Conservation (phyloP, 1,140 invertebrate species). For the Sminthurinus signatus region DNA sequence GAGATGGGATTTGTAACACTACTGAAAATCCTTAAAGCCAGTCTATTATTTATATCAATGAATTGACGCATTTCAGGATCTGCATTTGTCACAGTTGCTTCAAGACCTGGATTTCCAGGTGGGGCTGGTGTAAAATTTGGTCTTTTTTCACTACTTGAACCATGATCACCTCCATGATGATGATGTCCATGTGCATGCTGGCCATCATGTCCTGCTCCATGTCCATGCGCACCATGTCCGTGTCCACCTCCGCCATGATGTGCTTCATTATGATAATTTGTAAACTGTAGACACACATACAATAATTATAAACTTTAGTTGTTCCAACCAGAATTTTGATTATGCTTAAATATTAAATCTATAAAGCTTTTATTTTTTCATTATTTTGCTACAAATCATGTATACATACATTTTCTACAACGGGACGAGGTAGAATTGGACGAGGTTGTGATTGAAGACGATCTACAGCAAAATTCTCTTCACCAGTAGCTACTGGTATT, state of each 20-base stretch:
- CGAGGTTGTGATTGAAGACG: conserved; percentile 5
- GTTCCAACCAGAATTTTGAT: too few relatives aligned
- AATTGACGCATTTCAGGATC: conserved; percentile 62
- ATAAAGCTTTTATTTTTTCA: too few relatives aligned
- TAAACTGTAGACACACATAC: too few relatives aligned
- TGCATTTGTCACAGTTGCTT: conserved; percentile 62
- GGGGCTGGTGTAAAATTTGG: conserved; percentile 34
- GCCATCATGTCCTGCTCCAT: neutral
- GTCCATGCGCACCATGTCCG: neutral
- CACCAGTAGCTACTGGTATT: neutral
- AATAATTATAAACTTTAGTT: too few relatives aligned
- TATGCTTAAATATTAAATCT: too few relatives aligned
- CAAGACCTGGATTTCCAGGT: conserved; percentile 48
- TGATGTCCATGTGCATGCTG: conserved; percentile 3
- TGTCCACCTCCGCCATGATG: conserved; percentile 10
- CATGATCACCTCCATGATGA: conserved; percentile 11
- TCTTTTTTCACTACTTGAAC: conserved; percentile 19
- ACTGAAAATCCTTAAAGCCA: conserved; percentile 62
- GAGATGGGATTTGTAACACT: conserved; percentile 57
- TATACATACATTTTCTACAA: conserved; percentile 26
- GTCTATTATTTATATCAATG: conserved; percentile 69
- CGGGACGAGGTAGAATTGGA: neutral
- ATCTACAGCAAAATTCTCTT: conserved; percentile 11
- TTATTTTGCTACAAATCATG: too few relatives aligned
- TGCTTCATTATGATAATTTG: conserved; percentile 28